Evolutionary conservation across 2,888 invertebrate species (phyloP).

Genomic region (Asteroscopus sphinx): DNA sequence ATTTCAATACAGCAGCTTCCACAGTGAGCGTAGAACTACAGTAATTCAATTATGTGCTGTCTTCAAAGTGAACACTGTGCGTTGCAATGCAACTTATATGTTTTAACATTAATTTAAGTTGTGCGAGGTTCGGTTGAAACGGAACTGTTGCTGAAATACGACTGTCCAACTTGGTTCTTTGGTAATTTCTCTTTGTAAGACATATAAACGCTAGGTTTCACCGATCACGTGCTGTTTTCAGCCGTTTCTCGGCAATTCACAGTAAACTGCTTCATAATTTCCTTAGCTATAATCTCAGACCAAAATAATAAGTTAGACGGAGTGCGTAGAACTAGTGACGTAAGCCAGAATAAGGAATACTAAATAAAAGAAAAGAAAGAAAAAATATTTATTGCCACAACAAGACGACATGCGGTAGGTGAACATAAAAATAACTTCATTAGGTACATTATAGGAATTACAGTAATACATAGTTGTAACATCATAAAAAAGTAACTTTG

Average conservation of each 20-base stretch:
- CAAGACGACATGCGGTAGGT: too few relatives aligned
- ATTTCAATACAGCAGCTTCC: slow-evolving; percentile 55
- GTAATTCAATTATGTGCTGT: slow-evolving; percentile 31
- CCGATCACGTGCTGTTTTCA: slow-evolving; percentile 4
- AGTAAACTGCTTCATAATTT: slow-evolving; percentile 31
- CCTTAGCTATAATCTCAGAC: slow-evolving; percentile 38
- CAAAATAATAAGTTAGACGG: too few relatives aligned
- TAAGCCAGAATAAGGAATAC: too few relatives aligned
- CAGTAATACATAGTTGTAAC: too few relatives aligned
- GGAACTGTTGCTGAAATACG: neutral
- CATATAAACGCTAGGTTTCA: slow-evolving; percentile 10
- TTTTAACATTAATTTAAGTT: neutral
- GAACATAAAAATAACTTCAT: too few relatives aligned
- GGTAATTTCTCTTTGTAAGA: neutral
- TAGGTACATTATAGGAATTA: too few relatives aligned
- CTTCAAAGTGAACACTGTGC: slow-evolving; percentile 4
- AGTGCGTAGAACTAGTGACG: too few relatives aligned
- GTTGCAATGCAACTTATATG: neutral
- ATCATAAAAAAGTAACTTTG: too few relatives aligned
- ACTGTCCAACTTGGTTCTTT: neutral
- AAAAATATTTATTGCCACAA: too few relatives aligned
- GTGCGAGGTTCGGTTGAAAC: neutral
- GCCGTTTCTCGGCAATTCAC: slow-evolving; percentile 24
- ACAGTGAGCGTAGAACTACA: slow-evolving; percentile 25
- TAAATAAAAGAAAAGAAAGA: too few relatives aligned